Base-by-base conservation (phyloP, 2,113 vertebrate genomes). In the Gallinago undulata region DNA sequence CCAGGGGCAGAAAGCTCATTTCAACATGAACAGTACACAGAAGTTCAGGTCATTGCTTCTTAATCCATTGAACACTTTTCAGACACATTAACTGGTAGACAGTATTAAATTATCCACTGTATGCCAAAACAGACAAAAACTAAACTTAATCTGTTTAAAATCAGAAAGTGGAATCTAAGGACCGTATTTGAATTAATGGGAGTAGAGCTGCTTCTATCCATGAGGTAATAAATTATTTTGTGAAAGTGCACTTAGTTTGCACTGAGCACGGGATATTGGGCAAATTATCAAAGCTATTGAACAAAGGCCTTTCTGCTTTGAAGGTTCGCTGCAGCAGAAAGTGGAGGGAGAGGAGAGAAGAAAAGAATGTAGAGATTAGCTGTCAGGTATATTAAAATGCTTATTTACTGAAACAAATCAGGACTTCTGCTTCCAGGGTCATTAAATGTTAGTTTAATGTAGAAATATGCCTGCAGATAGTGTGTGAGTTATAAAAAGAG, bases 371-470 rank as follows among this genome's bases (percentile, higher is more conserved):
- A 85, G 48, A 86, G 33, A 70, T 68, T 77, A 90, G 19, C 14
- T 69, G 22, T 80, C 77, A 67, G 37, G 48, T 76, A n/a, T 41
- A 73, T 84, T 89, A 96, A 91, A 92, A 62, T 12, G 50, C 87
- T 92, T 95, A 81, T 94, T 97, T 96, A 89, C 69, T 53, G 48
- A 68, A 94, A 84, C 35, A 92, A 91, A 94, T 94, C 60, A 84
- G 31, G 53, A 89, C 57, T 87, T 92, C 80, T 87, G 48, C 50
- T 93, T 90, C 64, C 60, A 68, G 64, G 60, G 59, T 81, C 88
- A 91, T 95, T 96, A 95, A 94, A 72, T 93, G 80, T 84, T 95
- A 89, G 43, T 90, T 93, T 94, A 94, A 84, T 87, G 76, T 72
- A 63, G 64, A 93, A 95, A 92, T 87, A 78, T 13, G 27, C 64